A percentile compares a stretch with the other conserved stretches of the same genome.
Conservation (phyloP, 2,113 vertebrate species). For the Sporophila hypoxantha region DNA sequence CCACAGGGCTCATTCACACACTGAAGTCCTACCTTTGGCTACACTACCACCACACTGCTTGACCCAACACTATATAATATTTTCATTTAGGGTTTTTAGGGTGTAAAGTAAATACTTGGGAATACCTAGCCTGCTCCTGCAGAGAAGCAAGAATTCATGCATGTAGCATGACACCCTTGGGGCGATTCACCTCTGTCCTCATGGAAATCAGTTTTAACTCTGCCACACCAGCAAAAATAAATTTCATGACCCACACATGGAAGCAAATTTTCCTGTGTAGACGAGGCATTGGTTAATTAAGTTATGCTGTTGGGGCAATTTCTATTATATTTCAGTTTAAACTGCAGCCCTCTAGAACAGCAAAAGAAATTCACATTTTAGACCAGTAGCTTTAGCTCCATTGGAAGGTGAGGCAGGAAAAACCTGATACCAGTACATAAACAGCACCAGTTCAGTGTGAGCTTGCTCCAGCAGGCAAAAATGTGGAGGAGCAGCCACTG, state of each 20-base stretch:
- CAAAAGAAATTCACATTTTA: neutral
- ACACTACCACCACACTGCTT: neutral
- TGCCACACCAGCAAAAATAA: neutral
- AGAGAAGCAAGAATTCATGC: neutral
- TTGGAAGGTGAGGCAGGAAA: neutral
- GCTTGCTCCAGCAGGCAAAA: neutral
- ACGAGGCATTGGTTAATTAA: neutral
- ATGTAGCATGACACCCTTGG: fast-evolving
- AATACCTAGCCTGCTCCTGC: neutral
- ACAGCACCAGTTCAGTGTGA: neutral
- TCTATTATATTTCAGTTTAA: neutral
- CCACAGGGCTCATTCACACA: neutral
- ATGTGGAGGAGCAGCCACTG: fast-evolving
- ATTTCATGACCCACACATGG: neutral
- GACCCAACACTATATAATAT: neutral
- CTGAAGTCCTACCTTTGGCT: neutral
- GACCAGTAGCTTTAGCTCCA: neutral
- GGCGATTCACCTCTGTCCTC: fast-evolving
- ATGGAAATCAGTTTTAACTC: neutral
- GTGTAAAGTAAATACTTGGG: neutral
- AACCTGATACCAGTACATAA: no score
- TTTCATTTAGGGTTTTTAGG: neutral
- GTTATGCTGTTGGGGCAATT: neutral
- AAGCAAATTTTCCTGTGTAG: neutral
- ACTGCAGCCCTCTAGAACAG: neutral